Conservation (phyloP, 2,797 vertebrate species). For the Sternotherus odoratus region DNA sequence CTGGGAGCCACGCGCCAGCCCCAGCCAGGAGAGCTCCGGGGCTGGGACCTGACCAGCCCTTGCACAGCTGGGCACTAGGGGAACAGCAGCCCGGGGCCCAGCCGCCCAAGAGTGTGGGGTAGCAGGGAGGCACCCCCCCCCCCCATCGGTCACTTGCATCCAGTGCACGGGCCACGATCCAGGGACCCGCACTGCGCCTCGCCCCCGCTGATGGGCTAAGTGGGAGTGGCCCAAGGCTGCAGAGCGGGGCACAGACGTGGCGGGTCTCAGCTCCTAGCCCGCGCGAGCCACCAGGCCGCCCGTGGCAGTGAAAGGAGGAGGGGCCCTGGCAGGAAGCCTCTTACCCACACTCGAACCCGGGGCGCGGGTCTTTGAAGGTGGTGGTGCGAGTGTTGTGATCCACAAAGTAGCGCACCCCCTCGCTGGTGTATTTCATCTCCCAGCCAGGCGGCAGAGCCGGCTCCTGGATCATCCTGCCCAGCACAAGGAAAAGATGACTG, state of each 20-base stretch:
- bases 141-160: not conserved
- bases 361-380: slow-evolving; percentile 97
- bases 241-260: not conserved
- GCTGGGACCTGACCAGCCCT: not conserved
- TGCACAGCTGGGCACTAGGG: not conserved
- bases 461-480: slow-evolving; percentile 96
- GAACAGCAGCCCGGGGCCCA: not conserved
- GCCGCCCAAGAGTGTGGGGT: too few relatives aligned
- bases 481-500: not conserved
- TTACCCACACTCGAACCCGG: slow-evolving; percentile 97
- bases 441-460: slow-evolving; percentile 95
- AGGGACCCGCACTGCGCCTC: too few relatives aligned
- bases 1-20: not conserved
- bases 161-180: not conserved
- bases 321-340: slow-evolving; percentile 18
- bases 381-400: slow-evolving; percentile 97
- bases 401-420: slow-evolving; percentile 97
- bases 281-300: not conserved
- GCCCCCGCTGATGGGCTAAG: too few relatives aligned
- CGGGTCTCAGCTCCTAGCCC: not conserved
- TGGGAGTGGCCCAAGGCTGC: too few relatives aligned
- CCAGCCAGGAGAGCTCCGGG: not conserved
- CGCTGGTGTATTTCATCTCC: slow-evolving; percentile 99
- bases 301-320: too few relatives aligned
- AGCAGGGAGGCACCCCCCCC: not conserved